These are phyloP conservation scores for Urechis unicinctus DNA, from an alignment of 2,888 invertebrate genomes.

Conservation along the genomic window DNA sequence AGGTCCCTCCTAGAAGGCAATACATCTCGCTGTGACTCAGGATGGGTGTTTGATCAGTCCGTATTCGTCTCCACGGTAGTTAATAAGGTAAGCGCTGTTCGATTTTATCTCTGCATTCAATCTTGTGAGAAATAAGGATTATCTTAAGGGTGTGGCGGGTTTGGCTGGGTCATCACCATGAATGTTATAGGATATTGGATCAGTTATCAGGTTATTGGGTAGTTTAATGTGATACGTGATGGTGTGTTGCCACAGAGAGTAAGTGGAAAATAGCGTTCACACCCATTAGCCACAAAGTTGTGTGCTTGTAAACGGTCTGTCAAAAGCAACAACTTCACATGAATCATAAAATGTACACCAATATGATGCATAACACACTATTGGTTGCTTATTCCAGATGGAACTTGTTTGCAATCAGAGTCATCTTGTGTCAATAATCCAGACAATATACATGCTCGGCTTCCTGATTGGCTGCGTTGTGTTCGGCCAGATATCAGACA, in stretches of 20 bases:
- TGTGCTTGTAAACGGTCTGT: no score
- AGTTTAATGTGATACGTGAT: constrained; percentile 3
- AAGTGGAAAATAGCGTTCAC: no score
- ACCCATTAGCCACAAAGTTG: no score
- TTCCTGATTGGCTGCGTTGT: constrained; percentile 15
- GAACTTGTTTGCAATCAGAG: constrained; percentile 14
- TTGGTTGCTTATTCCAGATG: constrained; percentile 10
- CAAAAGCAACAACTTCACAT: neutral
- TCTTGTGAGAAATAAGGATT: no score
- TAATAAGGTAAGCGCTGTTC: no score
- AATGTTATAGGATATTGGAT: neutral
- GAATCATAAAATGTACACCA: no score
- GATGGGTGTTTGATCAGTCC: constrained; percentile 6
- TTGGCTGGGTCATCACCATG: neutral
- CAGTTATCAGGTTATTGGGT: neutral
- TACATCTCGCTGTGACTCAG: neutral
- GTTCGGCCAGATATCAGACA: constrained; percentile 18
- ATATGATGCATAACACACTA: no score
- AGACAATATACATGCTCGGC: constrained; percentile 20
- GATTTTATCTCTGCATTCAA: no score
- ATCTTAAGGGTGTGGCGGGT: neutral
- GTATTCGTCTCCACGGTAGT: constrained; percentile 3
- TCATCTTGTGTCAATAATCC: constrained; percentile 11
- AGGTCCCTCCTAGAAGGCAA: neutral
- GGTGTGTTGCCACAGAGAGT: no score